A percentile compares a stretch with the other conserved stretches of the same genome.
These are phyloP conservation scores for Andrena minutula DNA, from an alignment of 2,888 invertebrate genomes.

Conservation along the genomic window DNA sequence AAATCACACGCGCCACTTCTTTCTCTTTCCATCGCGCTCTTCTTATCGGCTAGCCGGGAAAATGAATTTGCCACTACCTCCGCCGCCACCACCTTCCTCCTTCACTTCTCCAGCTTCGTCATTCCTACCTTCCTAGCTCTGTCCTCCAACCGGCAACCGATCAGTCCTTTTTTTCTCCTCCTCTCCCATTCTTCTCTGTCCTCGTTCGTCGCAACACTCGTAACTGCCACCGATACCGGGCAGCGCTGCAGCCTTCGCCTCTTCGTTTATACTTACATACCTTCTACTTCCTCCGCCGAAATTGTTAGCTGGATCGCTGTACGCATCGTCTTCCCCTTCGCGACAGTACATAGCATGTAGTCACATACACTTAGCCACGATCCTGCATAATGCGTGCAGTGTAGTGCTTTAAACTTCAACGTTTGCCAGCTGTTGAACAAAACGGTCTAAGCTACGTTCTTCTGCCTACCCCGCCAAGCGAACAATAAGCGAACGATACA, in stretches of 20 bases:
- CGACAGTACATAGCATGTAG: not conserved
- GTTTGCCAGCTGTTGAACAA: too few relatives aligned
- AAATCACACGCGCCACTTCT: constrained; percentile 25
- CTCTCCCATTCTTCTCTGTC: not conserved
- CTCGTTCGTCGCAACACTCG: not conserved
- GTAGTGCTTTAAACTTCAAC: too few relatives aligned
- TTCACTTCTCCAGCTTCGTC: not conserved
- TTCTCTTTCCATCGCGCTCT: constrained; percentile 30
- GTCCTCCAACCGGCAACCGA: too few relatives aligned
- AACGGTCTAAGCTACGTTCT: too few relatives aligned
- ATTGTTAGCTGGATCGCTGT: not conserved
- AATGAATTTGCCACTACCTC: not conserved
- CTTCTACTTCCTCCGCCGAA: not conserved
- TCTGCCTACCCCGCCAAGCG: too few relatives aligned
- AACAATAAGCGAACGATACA: too few relatives aligned
- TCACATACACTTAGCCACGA: not conserved
- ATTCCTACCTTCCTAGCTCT: not conserved
- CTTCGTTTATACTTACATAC: not conserved
- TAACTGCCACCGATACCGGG: not conserved
- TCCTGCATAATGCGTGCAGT: too few relatives aligned
- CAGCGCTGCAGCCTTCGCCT: not conserved
- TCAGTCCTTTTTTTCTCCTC: not conserved
- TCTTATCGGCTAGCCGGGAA: constrained; percentile 49
- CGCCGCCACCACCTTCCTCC: not conserved
- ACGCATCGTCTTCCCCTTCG: not conserved